phyloP scores from a whole-genome alignment of 92 coral and sea anemone species.

The Siderastrea siderea region DNA sequence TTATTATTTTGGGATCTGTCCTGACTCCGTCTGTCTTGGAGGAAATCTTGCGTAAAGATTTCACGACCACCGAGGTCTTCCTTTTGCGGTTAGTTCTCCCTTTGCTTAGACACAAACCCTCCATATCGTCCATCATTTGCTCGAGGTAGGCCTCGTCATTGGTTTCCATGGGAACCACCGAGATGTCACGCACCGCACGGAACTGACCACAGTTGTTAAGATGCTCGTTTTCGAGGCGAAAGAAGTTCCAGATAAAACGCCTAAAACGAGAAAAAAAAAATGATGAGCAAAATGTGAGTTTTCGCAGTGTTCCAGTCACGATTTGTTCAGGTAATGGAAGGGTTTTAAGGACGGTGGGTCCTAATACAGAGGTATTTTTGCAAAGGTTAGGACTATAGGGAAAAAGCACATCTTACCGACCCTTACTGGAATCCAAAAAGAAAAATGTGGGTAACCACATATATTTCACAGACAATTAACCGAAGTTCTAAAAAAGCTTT shows the following conservation, averaged over 20 bases:
- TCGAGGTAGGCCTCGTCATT: conserved; percentile 87
- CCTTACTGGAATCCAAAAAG: too few species aligned
- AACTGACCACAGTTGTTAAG: conserved; percentile 98
- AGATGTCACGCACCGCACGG: conserved; percentile 98
- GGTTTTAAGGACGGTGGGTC: neutral
- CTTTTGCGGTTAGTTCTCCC: conserved; percentile 39
- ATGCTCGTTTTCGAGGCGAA: conserved; percentile 98
- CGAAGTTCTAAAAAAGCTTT: too few species aligned
- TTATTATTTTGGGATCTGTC: neutral
- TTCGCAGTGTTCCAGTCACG: too few species aligned
- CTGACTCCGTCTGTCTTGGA: conserved; percentile 15
- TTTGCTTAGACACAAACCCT: conserved; percentile 57
- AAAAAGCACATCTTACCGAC: too few species aligned
- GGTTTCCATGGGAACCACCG: conserved; percentile 95
- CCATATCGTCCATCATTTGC: conserved; percentile 90
- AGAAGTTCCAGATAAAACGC: conserved; percentile 98
- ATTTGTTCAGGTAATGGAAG: too few species aligned
- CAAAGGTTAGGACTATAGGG: too few species aligned
- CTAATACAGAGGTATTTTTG: too few species aligned
- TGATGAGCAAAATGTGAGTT: neutral
- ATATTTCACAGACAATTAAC: too few species aligned
- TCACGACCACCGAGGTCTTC: conserved; percentile 27
- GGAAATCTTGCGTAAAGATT: conserved; percentile 38
- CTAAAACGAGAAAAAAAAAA: conserved; percentile 42
- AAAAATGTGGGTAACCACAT: too few species aligned